These are phyloP conservation scores for Melanotaenia trifasciata DNA, from an alignment of 2,797 vertebrate species.

Conservation along the genomic window DNA sequence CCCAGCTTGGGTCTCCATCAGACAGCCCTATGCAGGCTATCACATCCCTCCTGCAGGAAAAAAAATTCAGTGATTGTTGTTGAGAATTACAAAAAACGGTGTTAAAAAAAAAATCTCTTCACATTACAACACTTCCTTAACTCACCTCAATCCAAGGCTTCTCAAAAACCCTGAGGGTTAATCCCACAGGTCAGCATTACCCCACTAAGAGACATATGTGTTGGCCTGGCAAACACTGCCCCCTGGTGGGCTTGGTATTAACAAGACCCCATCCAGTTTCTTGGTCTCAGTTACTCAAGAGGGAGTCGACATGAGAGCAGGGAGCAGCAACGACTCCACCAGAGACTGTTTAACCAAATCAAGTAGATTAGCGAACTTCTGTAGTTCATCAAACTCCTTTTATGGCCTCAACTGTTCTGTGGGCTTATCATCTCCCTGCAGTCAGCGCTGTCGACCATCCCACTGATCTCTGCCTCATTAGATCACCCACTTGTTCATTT, in stretches of 20 bases:
- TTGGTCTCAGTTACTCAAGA: slow-evolving; percentile 36
- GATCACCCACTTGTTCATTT: slow-evolving; percentile 73
- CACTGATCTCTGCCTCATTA: slow-evolving; percentile 73
- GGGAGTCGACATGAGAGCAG: slow-evolving; percentile 57
- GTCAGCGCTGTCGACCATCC: slow-evolving; percentile 57
- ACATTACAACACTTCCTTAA: slow-evolving; percentile 29
- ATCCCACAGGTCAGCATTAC: slow-evolving; percentile 72
- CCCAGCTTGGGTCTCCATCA: slow-evolving; percentile 93
- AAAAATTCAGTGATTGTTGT: background rate
- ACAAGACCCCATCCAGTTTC: slow-evolving; percentile 51
- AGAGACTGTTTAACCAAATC: slow-evolving; percentile 74
- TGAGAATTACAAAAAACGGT: background rate
- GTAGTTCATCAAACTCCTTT: slow-evolving; percentile 76
- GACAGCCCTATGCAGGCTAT: slow-evolving; percentile 95
- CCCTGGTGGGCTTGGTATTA: slow-evolving; percentile 84
- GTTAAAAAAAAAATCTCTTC: slow-evolving; percentile 16
- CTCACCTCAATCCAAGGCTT: slow-evolving; percentile 23
- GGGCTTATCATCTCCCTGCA: slow-evolving; percentile 71
- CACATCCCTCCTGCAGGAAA: slow-evolving; percentile 85
- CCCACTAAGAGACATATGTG: slow-evolving; percentile 61
- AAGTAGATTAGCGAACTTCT: slow-evolving; percentile 74
- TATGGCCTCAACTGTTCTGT: slow-evolving; percentile 60
- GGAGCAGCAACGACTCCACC: slow-evolving; percentile 51
- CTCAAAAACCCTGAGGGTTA: slow-evolving; percentile 62
- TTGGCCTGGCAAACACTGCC: slow-evolving; percentile 87